These are phyloP conservation scores for Asarcornis scutulata DNA, from an alignment of 2,113 vertebrate genomes.

Conservation along the genomic window DNA sequence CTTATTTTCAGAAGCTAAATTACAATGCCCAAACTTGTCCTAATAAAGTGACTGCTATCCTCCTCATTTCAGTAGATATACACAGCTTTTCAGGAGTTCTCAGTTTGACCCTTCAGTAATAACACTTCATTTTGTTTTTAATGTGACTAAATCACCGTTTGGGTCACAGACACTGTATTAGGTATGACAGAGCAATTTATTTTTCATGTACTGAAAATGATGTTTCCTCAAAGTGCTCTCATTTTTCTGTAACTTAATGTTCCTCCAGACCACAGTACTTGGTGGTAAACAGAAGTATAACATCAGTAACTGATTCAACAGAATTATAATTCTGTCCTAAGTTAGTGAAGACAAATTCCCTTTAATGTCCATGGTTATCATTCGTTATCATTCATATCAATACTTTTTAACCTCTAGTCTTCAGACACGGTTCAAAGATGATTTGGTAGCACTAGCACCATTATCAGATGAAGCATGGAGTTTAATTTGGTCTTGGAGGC, in stretches of 20 bases:
- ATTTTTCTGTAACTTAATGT: neutral
- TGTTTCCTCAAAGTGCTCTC: neutral
- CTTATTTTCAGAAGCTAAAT: neutral
- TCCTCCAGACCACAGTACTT: neutral
- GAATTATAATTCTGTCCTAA: neutral
- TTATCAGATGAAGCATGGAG: neutral
- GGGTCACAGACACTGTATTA: neutral
- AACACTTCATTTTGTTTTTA: neutral
- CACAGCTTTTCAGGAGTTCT: neutral
- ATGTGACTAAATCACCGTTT: neutral
- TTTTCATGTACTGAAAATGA: neutral
- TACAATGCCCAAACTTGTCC: neutral
- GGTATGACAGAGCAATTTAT: neutral
- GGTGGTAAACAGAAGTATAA: neutral
- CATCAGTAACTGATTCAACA: neutral
- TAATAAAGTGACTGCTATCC: neutral
- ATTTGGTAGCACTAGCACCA: neutral
- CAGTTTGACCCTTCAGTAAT: neutral
- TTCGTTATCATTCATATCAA: neutral
- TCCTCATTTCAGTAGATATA: neutral
- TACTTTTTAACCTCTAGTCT: neutral
- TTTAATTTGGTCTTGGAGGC: neutral
- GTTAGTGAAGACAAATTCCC: neutral
- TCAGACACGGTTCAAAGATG: neutral
- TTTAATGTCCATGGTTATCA: neutral